A percentile compares a stretch with the other conserved stretches of the same genome.
Evolutionary conservation across 2,888 invertebrate species (phyloP).

Genomic region (Panzeria rudis): DNA sequence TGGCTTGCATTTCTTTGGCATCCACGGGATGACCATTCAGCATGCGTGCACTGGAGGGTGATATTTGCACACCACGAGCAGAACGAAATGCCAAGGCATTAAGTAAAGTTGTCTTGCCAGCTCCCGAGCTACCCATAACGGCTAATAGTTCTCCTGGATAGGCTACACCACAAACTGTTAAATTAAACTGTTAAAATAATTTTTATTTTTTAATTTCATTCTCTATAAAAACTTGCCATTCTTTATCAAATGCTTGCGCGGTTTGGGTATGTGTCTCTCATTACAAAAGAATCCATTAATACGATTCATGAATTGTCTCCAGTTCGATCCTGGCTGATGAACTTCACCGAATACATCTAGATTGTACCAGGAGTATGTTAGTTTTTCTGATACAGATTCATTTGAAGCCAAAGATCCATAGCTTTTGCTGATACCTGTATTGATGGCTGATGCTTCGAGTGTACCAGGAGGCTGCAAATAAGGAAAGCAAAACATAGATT

Average conservation of each 20-base stretch:
- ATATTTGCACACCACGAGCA: constrained; percentile 87
- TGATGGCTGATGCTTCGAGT: constrained; percentile 79
- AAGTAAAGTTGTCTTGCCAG: constrained; percentile 96
- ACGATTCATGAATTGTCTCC: constrained; percentile 84
- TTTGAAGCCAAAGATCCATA: constrained; percentile 79
- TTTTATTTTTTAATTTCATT: not conserved
- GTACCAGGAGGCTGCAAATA: constrained; percentile 51
- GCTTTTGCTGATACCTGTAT: constrained; percentile 77
- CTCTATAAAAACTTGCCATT: constrained; percentile 85
- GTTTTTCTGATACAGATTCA: constrained; percentile 79
- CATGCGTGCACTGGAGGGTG: constrained; percentile 85
- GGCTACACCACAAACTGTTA: constrained; percentile 91
- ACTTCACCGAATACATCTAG: constrained; percentile 90
- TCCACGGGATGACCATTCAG: constrained; percentile 91
- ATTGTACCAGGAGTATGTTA: constrained; percentile 91
- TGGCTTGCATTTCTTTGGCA: constrained; percentile 88
- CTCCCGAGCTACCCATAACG: constrained; percentile 95
- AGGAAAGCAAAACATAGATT: too few species aligned
- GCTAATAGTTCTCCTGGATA: constrained; percentile 94
- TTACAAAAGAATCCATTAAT: constrained; percentile 83
- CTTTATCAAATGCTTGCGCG: constrained; percentile 89
- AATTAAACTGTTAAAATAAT: not conserved
- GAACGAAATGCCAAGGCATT: constrained; percentile 94
- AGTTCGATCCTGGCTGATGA: constrained; percentile 83
- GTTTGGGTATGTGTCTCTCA: constrained; percentile 81